Evolutionary conservation across 2,888 invertebrate genomes (phyloP), one percentile per base, ranked within the genome.

Genomic region (Drosophila parthenogenetica): DNA sequence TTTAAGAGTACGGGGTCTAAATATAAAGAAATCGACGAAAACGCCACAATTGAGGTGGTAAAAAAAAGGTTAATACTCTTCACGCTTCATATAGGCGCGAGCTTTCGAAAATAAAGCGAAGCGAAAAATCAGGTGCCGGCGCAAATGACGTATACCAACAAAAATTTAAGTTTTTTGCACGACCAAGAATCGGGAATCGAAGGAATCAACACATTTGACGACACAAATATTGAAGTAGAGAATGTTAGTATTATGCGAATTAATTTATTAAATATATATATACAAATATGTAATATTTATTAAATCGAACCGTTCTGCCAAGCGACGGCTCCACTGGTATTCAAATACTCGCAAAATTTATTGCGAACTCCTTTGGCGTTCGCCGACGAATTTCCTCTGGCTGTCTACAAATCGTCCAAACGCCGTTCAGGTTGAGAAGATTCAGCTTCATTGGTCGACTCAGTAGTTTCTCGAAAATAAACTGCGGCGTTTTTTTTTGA

Each of bases 21-120:
- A 22, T 55, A 17, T 14, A 55, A 61, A 5, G 66, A 67, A 19
- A 0, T 0, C 25, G 60, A 67, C 8, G 39, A 67, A 25, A 32
- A 61, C 5, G 67, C 67, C 3, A 61, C 50, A 2, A 16, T 67
- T 29, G 61, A 67, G 0, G 61, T 50, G 1, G 57, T 67, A 5
- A 67, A 57, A 50, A 67, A 39, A 67, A 61, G 19, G 55, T 67
- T 2, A 67, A 67, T 46, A 50, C 67, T 17, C 13, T 66, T 49
- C 54, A 45, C 3, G 43, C 66, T 5, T 13, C 54, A 2, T 55
- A 60, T 5, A 22, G 60, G 25, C 61, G 61, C 48, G 67, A 67
- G 11, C 35, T 53, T 8, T 10, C 19, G 11, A 67, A 67, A 61
- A 39, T 67, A 16, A 53, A 14, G 46, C 32, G 25, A 5, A 62